Percentiles rank a stretch among this genome's conserved stretches.
Conservation (phyloP, 2,888 invertebrate genomes). For the Drosophila anceps region DNA sequence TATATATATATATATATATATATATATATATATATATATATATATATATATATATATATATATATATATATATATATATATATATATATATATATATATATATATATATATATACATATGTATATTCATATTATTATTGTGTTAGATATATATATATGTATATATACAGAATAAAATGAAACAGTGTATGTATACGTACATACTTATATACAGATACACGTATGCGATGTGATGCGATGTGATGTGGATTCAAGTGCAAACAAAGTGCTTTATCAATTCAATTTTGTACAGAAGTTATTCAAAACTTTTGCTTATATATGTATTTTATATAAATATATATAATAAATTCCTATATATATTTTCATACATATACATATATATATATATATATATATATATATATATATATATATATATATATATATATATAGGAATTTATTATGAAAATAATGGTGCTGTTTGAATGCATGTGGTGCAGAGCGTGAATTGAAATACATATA, state of each 20-base stretch:
- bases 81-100: conserved; percentile 24
- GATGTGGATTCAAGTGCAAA: conserved; percentile 14
- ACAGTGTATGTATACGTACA: conserved; percentile 7
- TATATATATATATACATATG: neutral
- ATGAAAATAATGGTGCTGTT: conserved; percentile 17
- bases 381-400: neutral
- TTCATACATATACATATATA: too few relatives aligned
- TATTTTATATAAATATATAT: neutral
- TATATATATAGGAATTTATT: neutral
- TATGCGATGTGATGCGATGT: conserved; percentile 9
- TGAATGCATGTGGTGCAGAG: conserved; percentile 15
- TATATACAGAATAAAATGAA: conserved; percentile 3
- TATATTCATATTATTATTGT: conserved; percentile 7
- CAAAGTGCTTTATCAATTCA: conserved; percentile 2
- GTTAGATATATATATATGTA: neutral
- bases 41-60: neutral
- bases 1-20: neutral
- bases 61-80: conserved; percentile 14
- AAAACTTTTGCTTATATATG: too few relatives aligned
- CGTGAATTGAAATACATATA: neutral
- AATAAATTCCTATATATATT: too few relatives aligned
- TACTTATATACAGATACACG: conserved; percentile 22
- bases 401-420: neutral
- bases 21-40: neutral
- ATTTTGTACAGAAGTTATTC: conserved; percentile 8